Evolutionary conservation across 2,888 invertebrate species (phyloP).

Genomic region (Theodoxus fluviatilis): DNA sequence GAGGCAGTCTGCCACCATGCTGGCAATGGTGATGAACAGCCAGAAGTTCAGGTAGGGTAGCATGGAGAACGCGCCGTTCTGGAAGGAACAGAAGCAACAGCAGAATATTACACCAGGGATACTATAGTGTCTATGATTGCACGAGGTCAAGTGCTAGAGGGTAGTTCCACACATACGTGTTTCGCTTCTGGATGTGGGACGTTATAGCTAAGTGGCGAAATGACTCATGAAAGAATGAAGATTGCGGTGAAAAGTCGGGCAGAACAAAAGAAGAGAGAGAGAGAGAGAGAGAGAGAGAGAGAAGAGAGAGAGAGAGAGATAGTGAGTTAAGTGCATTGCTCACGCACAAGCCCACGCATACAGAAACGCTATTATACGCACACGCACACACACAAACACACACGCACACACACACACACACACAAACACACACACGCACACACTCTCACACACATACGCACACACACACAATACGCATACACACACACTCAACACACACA

Average conservation of each 20-base stretch:
- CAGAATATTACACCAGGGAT: too few species aligned
- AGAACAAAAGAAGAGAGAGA: constrained; percentile 12
- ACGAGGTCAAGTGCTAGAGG: too few species aligned
- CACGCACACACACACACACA: background rate
- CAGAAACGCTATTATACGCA: background rate
- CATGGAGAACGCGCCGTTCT: constrained; percentile 53
- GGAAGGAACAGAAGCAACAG: constrained; percentile 25
- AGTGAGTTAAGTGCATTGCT: too few species aligned
- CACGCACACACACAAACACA: background rate
- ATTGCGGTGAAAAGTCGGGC: background rate
- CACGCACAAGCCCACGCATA: too few species aligned
- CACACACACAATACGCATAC: background rate
- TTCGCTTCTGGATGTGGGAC: background rate
- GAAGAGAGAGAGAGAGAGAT: constrained; percentile 9
- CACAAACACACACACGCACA: background rate
- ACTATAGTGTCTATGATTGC: background rate
- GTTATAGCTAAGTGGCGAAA: background rate
- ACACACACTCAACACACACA: background rate
- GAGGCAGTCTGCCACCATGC: constrained; percentile 42
- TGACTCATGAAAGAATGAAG: background rate
- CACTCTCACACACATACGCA: background rate
- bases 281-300: constrained; percentile 13
- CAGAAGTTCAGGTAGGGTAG: constrained; percentile 49
- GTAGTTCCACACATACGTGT: too few species aligned
- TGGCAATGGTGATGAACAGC: constrained; percentile 41